Evolutionary conservation across 2,888 invertebrate species (phyloP), one percentile per base, ranked within the genome.

Genomic region (Philereme transversata): DNA sequence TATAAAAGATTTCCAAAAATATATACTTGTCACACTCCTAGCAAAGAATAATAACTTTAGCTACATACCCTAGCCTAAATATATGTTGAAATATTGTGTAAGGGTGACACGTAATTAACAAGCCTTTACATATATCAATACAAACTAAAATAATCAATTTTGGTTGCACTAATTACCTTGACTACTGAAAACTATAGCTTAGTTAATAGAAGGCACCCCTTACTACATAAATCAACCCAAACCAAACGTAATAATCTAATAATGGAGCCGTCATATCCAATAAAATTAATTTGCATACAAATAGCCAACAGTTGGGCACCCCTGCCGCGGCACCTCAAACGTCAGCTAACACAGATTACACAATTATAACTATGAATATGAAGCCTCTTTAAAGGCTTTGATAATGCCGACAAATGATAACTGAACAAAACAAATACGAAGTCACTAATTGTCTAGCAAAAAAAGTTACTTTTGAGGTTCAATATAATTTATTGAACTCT

Each of bases 401-500:
- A 90, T 87, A 81, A 38, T 85, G 79, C 91, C 91, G 90, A 88
- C 91, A 83, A 85, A 84, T 88, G 86, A 83, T 84, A 83, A 83
- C 83, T 82, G 76, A 82, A 81, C 81, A 83, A 86, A 64, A 67
- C 62, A 68, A 67, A 67, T 57, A 67, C 33, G 41, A 50, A 9
- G 7, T 33, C 6, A 47, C 8, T 34, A 55, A 47, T 34, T 48
- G 10, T 48, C 35, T 11, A 9, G 36, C 52, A 46, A 45, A 38
- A 36, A 3, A 33, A 10, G 22, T 22, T 22, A 22, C 22, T 22
- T 22, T 22, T 22, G 22, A 2, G 22, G 22, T 22, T 22, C 22
- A 22, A 22, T 22, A 22, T 22, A 22, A 22, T 22, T 22, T 22
- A 2, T 22, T 22, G 22, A 22, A 22, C 22, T 22, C 1, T 22